Conservation (phyloP, 2,888 invertebrate species). For the Caenorhabditis panamensis region DNA sequence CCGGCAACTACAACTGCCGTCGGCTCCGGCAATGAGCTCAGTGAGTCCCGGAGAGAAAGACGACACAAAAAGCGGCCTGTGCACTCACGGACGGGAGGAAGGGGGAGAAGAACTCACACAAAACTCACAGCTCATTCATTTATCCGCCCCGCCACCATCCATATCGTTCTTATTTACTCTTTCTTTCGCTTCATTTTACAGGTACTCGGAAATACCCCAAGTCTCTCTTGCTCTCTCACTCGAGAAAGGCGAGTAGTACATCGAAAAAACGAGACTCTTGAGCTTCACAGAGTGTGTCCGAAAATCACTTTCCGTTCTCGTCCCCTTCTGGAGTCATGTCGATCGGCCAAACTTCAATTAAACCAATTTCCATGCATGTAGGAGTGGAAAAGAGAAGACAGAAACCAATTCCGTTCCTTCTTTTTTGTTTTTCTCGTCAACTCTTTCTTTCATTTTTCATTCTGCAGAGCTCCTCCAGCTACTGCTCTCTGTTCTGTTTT, state of each 20-base stretch:
- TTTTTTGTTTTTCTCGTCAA: conserved; percentile 27
- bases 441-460: conserved; percentile 32
- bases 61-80: conserved; percentile 42
- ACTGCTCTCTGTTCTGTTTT: conserved; percentile 34
- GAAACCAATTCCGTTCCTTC: conserved; percentile 24
- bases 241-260: conserved; percentile 41
- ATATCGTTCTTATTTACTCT: conserved; percentile 57
- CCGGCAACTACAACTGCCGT: conserved; percentile 2
- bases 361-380: neutral
- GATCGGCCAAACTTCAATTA: neutral
- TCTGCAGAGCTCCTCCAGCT: conserved; percentile 11
- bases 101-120: conserved; percentile 45
- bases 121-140: conserved; percentile 55
- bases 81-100: conserved; percentile 30
- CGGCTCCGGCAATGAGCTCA: conserved; percentile 8
- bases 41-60: conserved; percentile 30
- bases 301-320: neutral
- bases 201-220: conserved; percentile 51
- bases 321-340: neutral
- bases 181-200: conserved; percentile 53
- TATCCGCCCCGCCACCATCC: conserved; percentile 51
- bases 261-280: conserved; percentile 31
- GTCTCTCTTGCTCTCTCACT: conserved; percentile 35
- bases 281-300: conserved; percentile 1
- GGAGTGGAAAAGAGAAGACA: conserved; percentile 1